Evolutionary conservation across 2,888 invertebrate genomes (phyloP).

Genomic region (Phragmatobia fuliginosa): DNA sequence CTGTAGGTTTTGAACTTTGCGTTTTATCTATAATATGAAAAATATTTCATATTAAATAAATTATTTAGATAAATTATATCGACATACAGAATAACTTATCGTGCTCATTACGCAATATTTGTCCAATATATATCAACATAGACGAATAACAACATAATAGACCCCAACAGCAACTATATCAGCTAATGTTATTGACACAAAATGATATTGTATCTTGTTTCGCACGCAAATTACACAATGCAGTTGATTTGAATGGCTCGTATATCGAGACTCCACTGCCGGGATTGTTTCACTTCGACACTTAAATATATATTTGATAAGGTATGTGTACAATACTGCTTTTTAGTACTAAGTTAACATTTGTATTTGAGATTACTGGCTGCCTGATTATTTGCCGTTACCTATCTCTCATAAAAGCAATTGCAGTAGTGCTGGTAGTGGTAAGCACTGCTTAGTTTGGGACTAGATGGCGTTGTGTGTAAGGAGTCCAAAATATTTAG

Average conservation of each 20-base stretch:
- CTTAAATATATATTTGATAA: too few species aligned
- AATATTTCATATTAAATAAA: too few species aligned
- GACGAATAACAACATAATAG: conserved; percentile 1
- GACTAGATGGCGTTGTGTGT: too few species aligned
- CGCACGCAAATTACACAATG: conserved; percentile 32
- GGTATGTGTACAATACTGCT: not conserved
- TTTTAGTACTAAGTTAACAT: not conserved
- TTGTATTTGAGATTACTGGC: not conserved
- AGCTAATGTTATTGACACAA: conserved; percentile 27
- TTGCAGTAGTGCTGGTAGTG: not conserved
- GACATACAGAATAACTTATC: too few species aligned
- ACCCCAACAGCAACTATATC: conserved; percentile 1
- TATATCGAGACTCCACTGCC: not conserved
- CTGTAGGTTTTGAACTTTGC: too few species aligned
- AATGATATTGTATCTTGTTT: conserved; percentile 28
- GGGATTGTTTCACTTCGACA: conserved; percentile 1
- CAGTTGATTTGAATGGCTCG: conserved; percentile 20
- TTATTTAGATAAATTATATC: too few species aligned
- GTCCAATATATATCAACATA: not conserved
- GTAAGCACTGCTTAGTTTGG: too few species aligned
- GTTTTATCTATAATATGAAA: too few species aligned
- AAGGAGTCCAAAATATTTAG: too few species aligned
- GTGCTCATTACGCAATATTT: not conserved
- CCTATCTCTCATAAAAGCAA: not conserved
- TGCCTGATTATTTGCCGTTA: not conserved